phyloP scores from a whole-genome alignment of 2,888 invertebrate genomes.

The Megaustenia siamemsis region DNA sequence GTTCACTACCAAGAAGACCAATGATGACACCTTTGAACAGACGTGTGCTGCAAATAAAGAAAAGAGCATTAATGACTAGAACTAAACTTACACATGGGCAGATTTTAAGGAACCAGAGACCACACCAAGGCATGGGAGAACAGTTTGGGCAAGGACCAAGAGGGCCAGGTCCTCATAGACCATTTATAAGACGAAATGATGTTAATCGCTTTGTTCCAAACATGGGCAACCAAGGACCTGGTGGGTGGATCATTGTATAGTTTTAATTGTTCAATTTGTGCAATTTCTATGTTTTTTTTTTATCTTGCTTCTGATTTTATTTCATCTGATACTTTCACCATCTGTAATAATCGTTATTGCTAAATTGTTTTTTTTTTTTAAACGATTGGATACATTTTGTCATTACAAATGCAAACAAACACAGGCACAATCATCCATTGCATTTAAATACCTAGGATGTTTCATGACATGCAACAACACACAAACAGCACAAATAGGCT shows the following conservation, averaged over 20 bases:
- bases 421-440: too few relatives aligned
- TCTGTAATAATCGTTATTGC: too few relatives aligned
- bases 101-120: slow-evolving; percentile 32
- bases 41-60: slow-evolving; percentile 42
- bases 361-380: too few relatives aligned
- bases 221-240: neutral
- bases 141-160: neutral
- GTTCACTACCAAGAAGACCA: slow-evolving; percentile 25
- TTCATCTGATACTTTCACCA: too few relatives aligned
- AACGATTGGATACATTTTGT: too few relatives aligned
- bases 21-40: slow-evolving; percentile 44
- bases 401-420: too few relatives aligned
- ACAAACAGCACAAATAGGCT: too few relatives aligned
- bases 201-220: neutral
- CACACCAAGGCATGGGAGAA: slow-evolving; percentile 34
- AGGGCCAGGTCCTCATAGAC: neutral
- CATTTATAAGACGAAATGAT: neutral
- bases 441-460: too few relatives aligned
- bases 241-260: neutral
- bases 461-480: too few relatives aligned
- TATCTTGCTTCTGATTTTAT: neutral
- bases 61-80: slow-evolving; percentile 41
- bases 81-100: slow-evolving; percentile 37
- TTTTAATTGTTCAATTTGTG: too few relatives aligned
- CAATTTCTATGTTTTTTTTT: neutral